These are phyloP conservation scores for Apogon talboti DNA, from an alignment of 2,797 vertebrate species.

Conservation along the genomic window DNA sequence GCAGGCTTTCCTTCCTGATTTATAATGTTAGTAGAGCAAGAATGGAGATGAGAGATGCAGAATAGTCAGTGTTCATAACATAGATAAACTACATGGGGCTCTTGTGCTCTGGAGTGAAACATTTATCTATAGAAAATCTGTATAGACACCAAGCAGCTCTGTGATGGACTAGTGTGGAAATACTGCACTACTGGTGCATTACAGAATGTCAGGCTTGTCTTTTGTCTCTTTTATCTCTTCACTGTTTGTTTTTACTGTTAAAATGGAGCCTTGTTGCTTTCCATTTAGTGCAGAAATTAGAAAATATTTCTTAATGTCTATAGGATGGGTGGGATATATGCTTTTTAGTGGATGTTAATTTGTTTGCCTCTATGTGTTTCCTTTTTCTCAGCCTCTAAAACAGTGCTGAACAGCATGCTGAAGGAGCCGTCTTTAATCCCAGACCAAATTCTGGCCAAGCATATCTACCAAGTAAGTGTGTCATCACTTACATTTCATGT, in stretches of 20 bases:
- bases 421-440: constrained; percentile 95
- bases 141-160: constrained; percentile 68
- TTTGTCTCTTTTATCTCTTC: constrained; percentile 48
- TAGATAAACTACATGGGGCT: constrained; percentile 81
- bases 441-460: constrained; percentile 91
- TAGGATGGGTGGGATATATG: neutral
- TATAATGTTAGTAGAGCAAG: constrained; percentile 82
- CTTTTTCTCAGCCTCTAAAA: constrained; percentile 88
- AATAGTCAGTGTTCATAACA: constrained; percentile 80
- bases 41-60: constrained; percentile 82
- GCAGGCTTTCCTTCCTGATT: constrained; percentile 78
- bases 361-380: constrained; percentile 9
- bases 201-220: constrained; percentile 52
- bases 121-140: constrained; percentile 81
- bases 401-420: constrained; percentile 92
- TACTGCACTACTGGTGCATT: constrained; percentile 61
- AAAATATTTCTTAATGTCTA: neutral
- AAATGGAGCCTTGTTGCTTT: constrained; percentile 10
- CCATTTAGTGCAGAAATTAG: constrained; percentile 24
- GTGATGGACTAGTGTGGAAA: constrained; percentile 71
- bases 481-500: constrained; percentile 21
- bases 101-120: constrained; percentile 80
- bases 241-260: constrained; percentile 7
- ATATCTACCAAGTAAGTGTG: constrained; percentile 93
- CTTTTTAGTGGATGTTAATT: constrained; percentile 8